These are phyloP conservation scores for Paralichthys olivaceus DNA, from an alignment of 2,113 vertebrate species.

Conservation along the genomic window DNA sequence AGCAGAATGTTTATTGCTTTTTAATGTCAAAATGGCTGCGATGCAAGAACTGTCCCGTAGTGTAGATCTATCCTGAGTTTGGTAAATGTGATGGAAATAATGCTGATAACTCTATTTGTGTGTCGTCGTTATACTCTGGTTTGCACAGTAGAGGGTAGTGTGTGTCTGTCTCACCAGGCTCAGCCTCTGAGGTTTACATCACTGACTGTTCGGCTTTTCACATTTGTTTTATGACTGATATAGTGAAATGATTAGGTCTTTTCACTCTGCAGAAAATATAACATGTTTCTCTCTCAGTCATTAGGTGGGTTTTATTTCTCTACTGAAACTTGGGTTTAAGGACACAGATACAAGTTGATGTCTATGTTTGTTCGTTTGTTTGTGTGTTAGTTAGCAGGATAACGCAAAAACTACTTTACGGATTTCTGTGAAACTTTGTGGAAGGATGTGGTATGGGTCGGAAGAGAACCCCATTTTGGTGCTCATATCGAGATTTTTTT, in stretches of 20 bases:
- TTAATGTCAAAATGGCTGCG: neutral
- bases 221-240: neutral
- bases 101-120: neutral
- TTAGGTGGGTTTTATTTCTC: no score
- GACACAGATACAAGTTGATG: neutral
- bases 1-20: no score
- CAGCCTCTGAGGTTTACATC: neutral
- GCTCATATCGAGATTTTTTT: no score
- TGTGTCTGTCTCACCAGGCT: constrained; percentile 12
- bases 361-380: no score
- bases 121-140: constrained; percentile 26
- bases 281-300: no score
- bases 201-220: neutral
- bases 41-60: neutral
- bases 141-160: constrained; percentile 53
- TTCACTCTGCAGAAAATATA: neutral
- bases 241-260: neutral
- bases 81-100: neutral
- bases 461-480: no score
- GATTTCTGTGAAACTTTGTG: no score
- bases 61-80: neutral
- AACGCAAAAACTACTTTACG: no score
- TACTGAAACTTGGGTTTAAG: no score
- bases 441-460: no score
- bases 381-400: no score